Base-by-base conservation (phyloP, 2,888 invertebrate species). In the Chouioia cunea region DNA sequence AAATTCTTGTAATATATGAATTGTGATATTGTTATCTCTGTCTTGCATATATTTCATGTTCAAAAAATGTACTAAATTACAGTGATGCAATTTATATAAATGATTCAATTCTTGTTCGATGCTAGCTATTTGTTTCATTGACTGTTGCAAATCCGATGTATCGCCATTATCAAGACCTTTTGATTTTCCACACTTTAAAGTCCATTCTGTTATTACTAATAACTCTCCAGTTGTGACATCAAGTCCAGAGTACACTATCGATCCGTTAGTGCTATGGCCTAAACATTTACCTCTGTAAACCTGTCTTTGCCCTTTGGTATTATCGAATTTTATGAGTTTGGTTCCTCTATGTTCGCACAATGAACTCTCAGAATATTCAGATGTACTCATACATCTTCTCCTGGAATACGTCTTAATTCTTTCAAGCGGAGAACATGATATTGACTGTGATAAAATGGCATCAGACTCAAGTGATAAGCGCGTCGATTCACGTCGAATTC, bases 61-160 rank as follows among this genome's bases (percentile, higher is more conserved):
- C 71, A 92, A 87, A 84, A 96, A 96, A 63, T 92, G 91, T 6
- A 92, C 89, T 60, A 97, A 86, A 81, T 93, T 91, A 15, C 88
- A 86, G 82, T 95, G 93, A 79, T 89, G 89, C 2, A 96, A 81
- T 76, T 91, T 90, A 18, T 90, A 88, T 70, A 96, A 87, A 22
- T 91, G 88, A 79, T 90, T 90, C 47, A 96, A 87, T 84, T 96
- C 96, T 81, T 93, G 92, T 78, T 96, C 95, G 59, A 96, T 89
- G 72, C 89, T 88, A 50, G 87, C 87, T 3, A 94, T 83, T 85
- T 93, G 90, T 63, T 88, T 88, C 73, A 87, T 87, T 1, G 89
- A 83, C 0, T 87, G 79, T 44, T 82, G 81, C n/a, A 82, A 70
- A 73, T 76, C 47, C 74, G 68, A 43, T 64, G 73, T 69, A 46